phyloP scores from a whole-genome alignment of 2,797 vertebrate species.

The Typhlichthys subterraneus region DNA sequence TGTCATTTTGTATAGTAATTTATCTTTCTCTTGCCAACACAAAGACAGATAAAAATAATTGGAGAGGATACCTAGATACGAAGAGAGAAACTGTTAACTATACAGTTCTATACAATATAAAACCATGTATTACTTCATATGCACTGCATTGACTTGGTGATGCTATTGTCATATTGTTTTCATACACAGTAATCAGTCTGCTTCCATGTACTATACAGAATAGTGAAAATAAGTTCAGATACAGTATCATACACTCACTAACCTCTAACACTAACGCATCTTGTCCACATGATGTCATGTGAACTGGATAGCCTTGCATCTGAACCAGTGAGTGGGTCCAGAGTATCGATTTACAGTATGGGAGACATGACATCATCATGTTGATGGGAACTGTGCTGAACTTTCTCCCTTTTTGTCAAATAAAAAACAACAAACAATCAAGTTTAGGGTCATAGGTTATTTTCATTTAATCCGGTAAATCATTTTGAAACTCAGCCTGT shows the following conservation, averaged over 20 bases:
- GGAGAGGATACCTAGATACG: neutral
- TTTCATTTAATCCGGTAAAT: conserved; percentile 9
- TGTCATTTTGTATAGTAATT: conserved; percentile 51
- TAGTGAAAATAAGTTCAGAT: too few relatives aligned
- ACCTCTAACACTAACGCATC: too few relatives aligned
- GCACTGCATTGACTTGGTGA: too few relatives aligned
- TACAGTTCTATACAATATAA: neutral
- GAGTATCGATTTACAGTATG: conserved; percentile 7
- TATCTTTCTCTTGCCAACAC: conserved; percentile 38
- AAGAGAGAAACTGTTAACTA: neutral
- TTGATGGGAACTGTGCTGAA: conserved; percentile 25
- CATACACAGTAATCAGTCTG: too few relatives aligned
- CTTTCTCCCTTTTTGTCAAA: conserved; percentile 42
- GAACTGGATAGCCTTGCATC: neutral
- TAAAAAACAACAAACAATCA: conserved; percentile 49
- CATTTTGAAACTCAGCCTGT: neutral
- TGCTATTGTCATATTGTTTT: too few relatives aligned
- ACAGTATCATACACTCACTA: too few relatives aligned
- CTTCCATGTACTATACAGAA: too few relatives aligned
- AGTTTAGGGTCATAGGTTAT: conserved; percentile 41
- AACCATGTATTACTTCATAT: too few relatives aligned
- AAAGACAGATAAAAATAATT: conserved; percentile 1
- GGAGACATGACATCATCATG: neutral
- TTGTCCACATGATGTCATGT: too few relatives aligned
- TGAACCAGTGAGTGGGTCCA: neutral